Base-by-base conservation (phyloP, 2,797 vertebrate genomes). In the Heterohyrax brucei region DNA sequence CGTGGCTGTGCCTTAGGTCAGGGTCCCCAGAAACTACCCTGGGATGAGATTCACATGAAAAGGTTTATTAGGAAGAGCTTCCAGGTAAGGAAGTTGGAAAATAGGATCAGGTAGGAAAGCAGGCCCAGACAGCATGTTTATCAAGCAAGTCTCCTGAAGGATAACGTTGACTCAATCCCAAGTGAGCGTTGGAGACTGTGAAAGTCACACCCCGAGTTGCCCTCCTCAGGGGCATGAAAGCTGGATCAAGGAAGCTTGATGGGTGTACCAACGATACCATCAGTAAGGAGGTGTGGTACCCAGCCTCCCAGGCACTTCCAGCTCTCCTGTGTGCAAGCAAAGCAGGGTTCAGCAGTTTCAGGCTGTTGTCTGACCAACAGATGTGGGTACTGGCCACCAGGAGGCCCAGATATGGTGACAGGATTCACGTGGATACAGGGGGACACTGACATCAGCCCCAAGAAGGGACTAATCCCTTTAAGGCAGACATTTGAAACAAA, bases 401-500 rank as follows among this genome's bases (percentile, higher is more conserved):
- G 3, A 48, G 39, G 28, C 16, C 70, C 70, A 48, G 7, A 2
- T 21, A 44, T 1, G 13, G 18, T 30, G 33, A 78, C 79, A 30
- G 30, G 59, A 21, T 14, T 10, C 0, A 1, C 84, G 28, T 5
- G 6, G 83, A 3, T 13, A 18, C 3, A 2, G 39, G 28, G 1
- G 28, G n/a, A 78, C 48, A 8, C 33, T 46, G 76, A 86, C 3
- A 7, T 70, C 87, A 48, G 8, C 28, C 56, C 48, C 33, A 64
- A 33, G 50, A 76, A 61, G 28, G 21, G 28, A 33, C 39, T n/a
- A 6, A 22, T 14, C 73, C 14, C 50, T 59, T 13, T 72, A n/a
- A 88, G 83, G 22, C 72, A 62, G 14, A 70, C 33, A 24, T 64
- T 82, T 26, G 44, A 7, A 64, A 66, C 30, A n/a, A 64, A 87